These are phyloP conservation scores for Bradypus variegatus DNA, from an alignment of 2,797 vertebrate genomes.

Conservation along the genomic window DNA sequence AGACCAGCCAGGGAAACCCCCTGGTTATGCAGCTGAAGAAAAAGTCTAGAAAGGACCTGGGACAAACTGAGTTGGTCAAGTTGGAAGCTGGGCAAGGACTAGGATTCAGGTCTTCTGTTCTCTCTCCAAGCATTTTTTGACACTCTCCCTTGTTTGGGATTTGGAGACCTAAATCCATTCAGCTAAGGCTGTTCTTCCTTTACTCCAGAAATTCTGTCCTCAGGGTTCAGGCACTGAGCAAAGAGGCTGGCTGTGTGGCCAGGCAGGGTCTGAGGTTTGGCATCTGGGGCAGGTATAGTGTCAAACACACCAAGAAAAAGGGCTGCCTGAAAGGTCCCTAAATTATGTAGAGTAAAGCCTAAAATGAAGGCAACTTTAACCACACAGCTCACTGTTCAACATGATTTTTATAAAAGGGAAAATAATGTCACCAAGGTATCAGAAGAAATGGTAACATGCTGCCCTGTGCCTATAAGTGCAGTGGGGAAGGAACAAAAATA, in stretches of 20 bases:
- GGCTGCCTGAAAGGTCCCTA: too few relatives aligned
- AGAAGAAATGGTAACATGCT: rapidly evolving
- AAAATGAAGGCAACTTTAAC: not conserved
- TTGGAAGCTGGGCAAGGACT: not conserved
- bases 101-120: not conserved
- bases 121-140: not conserved
- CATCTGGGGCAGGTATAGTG: not conserved
- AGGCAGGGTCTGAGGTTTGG: not conserved
- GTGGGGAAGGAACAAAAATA: not conserved
- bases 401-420: not conserved
- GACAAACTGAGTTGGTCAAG: not conserved
- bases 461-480: not conserved
- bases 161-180: not conserved
- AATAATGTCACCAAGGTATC: not conserved
- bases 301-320: not conserved
- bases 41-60: not conserved
- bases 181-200: too few relatives aligned
- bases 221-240: too few relatives aligned
- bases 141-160: not conserved
- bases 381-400: not conserved
- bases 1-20: not conserved
- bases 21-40: not conserved
- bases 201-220: too few relatives aligned
- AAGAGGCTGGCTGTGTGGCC: not conserved
- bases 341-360: not conserved